These are phyloP conservation scores for Callipepla squamata DNA, from an alignment of 2,113 vertebrate species.

Conservation along the genomic window DNA sequence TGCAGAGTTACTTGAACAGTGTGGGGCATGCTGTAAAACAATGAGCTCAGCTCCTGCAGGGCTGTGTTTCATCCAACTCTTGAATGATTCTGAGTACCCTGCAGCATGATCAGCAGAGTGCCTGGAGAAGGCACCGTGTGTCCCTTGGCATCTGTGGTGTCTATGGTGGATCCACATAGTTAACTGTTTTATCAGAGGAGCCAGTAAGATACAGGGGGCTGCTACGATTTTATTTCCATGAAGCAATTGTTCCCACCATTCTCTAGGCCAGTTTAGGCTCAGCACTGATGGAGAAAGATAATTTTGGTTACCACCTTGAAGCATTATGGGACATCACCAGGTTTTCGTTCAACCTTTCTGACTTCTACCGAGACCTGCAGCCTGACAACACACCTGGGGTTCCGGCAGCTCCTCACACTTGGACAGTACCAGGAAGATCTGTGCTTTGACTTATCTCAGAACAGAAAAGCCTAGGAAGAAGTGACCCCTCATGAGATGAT, in stretches of 20 bases:
- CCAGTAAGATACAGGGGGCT: neutral
- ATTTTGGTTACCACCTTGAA: neutral
- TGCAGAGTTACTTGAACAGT: neutral
- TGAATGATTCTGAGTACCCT: neutral
- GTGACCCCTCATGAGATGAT: neutral
- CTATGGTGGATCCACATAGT: neutral
- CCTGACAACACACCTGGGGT: neutral
- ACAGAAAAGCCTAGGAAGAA: neutral
- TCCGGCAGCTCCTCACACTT: neutral
- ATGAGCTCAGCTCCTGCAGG: neutral
- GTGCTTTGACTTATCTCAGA: neutral
- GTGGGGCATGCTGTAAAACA: neutral
- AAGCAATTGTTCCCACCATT: neutral
- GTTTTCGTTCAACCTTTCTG: neutral
- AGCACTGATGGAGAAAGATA: neutral
- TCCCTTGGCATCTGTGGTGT: neutral
- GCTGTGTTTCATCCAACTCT: neutral
- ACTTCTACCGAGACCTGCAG: neutral
- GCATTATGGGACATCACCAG: neutral
- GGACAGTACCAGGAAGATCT: rapidly evolving
- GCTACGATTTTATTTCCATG: neutral
- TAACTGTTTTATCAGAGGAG: neutral
- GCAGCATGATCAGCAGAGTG: neutral
- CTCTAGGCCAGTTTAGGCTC: neutral
- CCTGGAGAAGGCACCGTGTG: neutral